Evolutionary conservation across 2,113 vertebrate species (phyloP).

Genomic region (Peromyscus maniculatus): DNA sequence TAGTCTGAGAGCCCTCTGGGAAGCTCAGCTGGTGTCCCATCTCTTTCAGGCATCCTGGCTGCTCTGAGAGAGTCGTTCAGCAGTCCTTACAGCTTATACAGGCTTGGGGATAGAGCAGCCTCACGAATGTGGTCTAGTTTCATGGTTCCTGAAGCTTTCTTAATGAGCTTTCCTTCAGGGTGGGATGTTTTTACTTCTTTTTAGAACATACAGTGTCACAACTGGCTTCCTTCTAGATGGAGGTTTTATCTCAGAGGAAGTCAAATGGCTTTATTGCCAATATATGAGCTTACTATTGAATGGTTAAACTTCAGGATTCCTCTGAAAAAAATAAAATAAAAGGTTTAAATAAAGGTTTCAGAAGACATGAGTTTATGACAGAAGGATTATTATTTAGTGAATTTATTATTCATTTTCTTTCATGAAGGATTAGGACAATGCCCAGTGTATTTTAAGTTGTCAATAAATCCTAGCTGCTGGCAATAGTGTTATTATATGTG

Average conservation of each 20-base stretch:
- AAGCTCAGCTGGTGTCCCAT: not conserved
- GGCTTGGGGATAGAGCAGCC: not conserved
- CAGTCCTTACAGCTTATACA: not conserved
- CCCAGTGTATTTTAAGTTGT: not conserved
- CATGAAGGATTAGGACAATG: not conserved
- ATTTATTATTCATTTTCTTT: constrained; percentile 13
- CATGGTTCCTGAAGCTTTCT: not conserved
- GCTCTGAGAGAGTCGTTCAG: no score
- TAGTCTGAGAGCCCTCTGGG: not conserved
- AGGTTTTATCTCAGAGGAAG: not conserved
- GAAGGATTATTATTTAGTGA: not conserved
- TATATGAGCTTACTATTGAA: not conserved
- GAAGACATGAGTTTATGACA: not conserved
- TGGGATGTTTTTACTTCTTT: not conserved
- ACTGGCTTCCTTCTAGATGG: not conserved
- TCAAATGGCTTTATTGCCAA: not conserved
- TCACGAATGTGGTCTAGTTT: not conserved
- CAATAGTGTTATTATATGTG: not conserved
- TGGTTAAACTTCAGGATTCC: not conserved
- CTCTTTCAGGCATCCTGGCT: no score
- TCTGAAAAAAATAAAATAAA: not conserved
- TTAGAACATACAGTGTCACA: not conserved
- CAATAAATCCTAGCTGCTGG: not conserved
- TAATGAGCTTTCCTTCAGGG: not conserved
- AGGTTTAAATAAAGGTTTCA: not conserved